Evolutionary conservation across 2,888 invertebrate genomes (phyloP), one percentile per base, ranked within the genome.

Genomic region (Tribolium freemani): DNA sequence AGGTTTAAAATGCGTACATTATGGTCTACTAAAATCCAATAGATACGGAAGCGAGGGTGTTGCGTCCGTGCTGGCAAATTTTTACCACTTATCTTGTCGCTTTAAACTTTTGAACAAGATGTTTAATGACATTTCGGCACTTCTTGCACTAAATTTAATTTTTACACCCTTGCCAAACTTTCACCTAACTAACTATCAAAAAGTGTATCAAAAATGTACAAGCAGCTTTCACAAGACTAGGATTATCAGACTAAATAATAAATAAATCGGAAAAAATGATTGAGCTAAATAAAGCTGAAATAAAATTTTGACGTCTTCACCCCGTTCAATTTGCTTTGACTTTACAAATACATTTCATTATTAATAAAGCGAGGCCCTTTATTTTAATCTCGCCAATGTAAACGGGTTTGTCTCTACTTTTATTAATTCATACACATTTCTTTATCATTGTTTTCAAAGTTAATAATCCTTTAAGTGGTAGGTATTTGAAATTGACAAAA

Each of bases 341-440:
- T 38, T 56, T 56, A 38, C 54, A 66, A 66, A 66, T 56, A 45
- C 45, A 38, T 31, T 58, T 50, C 70, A 53, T 68, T 61, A 61
- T 60, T 53, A 66, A 60, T 75, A 70, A 73, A 76, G 71, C 73
- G 73, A 69, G 75, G 69, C 74, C 69, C 68, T 73, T 69, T 71
- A 76, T 44, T 61, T 64, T 74, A 67, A 72, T 76, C 74, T 74
- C 67, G 67, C 67, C 51, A 61, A 67, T 67, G 46, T 56, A 67
- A 57, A 38, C 20, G 38, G 3, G 8, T 58, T 13, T 63, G 63
- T 75, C 63, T 71, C 48, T 48, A 48, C n/a, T 48, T 77, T 76
- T 73, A 77, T 76, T 74, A 60, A 46, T 46, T 54, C 4, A 30
- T 5, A 54, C 11, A 16, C 3, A 61, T 46, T 48, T 63, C n/a